A percentile compares a stretch with the other conserved stretches of the same genome.
Evolutionary conservation across 2,797 vertebrate species (phyloP).

Genomic region (Sciurus carolinensis): DNA sequence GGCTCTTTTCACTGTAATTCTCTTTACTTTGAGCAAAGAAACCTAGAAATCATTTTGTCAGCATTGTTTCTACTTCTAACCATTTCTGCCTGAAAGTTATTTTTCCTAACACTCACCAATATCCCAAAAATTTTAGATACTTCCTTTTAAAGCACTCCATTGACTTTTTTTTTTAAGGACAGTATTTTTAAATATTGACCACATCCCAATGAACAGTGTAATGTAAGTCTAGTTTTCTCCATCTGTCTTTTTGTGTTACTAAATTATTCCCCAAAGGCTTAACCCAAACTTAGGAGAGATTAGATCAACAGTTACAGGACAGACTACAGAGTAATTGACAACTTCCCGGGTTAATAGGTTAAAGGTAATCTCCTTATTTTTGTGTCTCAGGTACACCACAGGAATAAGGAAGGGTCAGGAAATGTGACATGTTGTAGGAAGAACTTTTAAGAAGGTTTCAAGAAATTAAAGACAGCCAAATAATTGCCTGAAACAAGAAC

Average conservation of each 20-base stretch:
- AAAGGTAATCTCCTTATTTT: not conserved
- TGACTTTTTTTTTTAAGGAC: not conserved
- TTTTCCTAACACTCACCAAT: not conserved
- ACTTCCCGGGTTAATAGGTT: not conserved
- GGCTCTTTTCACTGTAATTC: not conserved
- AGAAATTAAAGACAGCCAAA: conserved; percentile 1
- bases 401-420: not conserved
- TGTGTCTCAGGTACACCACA: not conserved
- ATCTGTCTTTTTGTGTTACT: not conserved
- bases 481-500: not conserved
- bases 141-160: not conserved
- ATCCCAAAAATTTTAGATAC: not conserved
- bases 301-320: not conserved
- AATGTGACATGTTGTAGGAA: not conserved
- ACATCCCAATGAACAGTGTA: not conserved
- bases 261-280: not conserved
- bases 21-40: not conserved
- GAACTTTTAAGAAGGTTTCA: not conserved
- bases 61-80: not conserved
- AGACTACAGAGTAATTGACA: not conserved
- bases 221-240: not conserved
- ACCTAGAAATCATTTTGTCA: not conserved
- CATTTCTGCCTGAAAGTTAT: not conserved
- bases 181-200: not conserved
- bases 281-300: not conserved